Evolutionary conservation across 2,797 vertebrate species (phyloP), one percentile per base, ranked within the genome.

Genomic region (Novumbra hubbsi): DNA sequence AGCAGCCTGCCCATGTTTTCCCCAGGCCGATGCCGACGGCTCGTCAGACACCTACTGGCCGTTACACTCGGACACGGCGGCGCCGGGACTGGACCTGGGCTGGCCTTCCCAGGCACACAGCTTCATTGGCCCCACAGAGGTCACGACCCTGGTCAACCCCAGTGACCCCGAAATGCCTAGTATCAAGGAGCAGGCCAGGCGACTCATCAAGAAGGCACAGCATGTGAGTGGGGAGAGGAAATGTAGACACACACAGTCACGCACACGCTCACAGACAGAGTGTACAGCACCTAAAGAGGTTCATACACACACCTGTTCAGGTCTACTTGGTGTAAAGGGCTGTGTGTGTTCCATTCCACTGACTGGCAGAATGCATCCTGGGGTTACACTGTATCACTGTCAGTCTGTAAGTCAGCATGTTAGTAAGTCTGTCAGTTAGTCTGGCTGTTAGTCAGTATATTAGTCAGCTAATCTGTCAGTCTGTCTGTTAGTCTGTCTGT

Each of bases 11-110:
- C 21, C 55, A 6, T 60, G 21, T 27, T 60, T 60, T 3, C 21
- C n/a, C 6, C 55, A 60, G 55, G 55, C 55, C 0, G 91, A 92
- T 2, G 80, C 70, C 0, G 97, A 98, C 0, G 96, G 96, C 52
- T 99, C 98, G 30, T 99, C 98, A 0, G 98, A 98, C 80, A 99
- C 98, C 32, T 99, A 99, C 86, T 99, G 98, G 98, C 98, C 98
- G 0, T 38, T 97, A 89, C 96, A 99, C 90, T 98, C 98, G 0
- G 98, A 99, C 82, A 86, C 96, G 3, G 96, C 96, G 0, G 95
- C 97, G 3, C 98, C 98, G 0, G 98, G 96, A 63, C 94, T 99
- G 68, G 98, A 99, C 80, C 90, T 99, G 73, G 98, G 98, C 70
- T 99, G 98, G 98, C 98, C 98, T 0, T 78, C 94, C 78, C 83